Evolutionary conservation across 2,113 vertebrate genomes (phyloP), one percentile per base, ranked within the genome.

Genomic region (Myanophis thanlyinensis): DNA sequence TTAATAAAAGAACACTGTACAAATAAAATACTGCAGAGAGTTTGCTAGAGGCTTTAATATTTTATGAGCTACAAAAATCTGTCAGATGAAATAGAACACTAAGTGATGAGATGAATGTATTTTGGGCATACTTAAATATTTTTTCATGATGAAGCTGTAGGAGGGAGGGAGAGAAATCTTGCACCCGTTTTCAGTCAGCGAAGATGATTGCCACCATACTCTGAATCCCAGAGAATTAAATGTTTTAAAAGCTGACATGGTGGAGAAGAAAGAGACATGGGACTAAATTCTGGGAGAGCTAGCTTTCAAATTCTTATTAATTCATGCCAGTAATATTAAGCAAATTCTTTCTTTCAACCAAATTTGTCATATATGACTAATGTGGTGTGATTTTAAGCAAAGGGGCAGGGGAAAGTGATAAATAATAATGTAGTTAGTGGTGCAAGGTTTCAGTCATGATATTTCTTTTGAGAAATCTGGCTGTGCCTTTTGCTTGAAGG

Each of bases 21-120:
- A 93, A 94, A 95, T 84, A 91, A 89, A 89, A 89, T 18, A 35
- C 44, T 90, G 59, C 56, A 90, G 80, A 62, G 52, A 93, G n/a
- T 95, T 94, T 88, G 46, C 13, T 86, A 52, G 91, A 90, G 91
- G 90, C 92, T 94, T 47, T 90, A 62, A 84, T 95, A 92, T 59
- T 90, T 67, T 88, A n/a, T 54, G 86, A 90, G 91, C 35, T 92
- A 87, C 92, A 93, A 53, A 11, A 90, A 59, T 87, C 88, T 54
- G 12, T 93, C 56, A 89, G 4, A 35, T 88, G 84, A 94, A 96
- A 89, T 44, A 92, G 84, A 86, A 23, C 30, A 35, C n/a, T 30
- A 13, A 1, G 0, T 53, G 6, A 49, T 95, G 47, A 23, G 44
- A 0, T 25, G 46, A 52, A 1, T 48, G 62, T 51, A 4, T 84